Evolutionary conservation across 2,797 vertebrate species (phyloP).

Genomic region (Myripristis jacobus): DNA sequence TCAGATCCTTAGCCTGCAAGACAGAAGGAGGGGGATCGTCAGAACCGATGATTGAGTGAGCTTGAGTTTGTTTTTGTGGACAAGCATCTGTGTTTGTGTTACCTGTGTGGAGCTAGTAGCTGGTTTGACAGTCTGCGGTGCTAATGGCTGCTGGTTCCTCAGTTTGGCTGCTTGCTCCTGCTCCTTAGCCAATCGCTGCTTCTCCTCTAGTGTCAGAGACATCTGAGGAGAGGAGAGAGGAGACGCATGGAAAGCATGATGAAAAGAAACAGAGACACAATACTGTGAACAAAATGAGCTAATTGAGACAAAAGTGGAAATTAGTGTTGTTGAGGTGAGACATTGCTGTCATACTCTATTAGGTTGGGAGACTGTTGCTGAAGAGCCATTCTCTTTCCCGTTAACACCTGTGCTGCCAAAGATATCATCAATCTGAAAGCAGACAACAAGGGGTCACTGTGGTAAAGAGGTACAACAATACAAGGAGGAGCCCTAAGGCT

Average conservation of each 20-base stretch:
- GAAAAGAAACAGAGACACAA: neutral
- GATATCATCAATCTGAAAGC: constrained; percentile 89
- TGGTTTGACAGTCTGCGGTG: constrained; percentile 86
- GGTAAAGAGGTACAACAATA: neutral
- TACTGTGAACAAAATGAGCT: constrained; percentile 13
- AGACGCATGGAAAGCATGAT: neutral
- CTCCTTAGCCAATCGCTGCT: constrained; percentile 96
- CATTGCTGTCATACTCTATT: constrained; percentile 84
- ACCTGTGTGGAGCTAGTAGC: constrained; percentile 87
- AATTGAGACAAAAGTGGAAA: neutral
- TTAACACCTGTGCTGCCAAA: constrained; percentile 87
- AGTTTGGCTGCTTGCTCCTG: constrained; percentile 97
- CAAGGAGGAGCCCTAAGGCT: too few species aligned
- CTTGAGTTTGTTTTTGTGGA: neutral
- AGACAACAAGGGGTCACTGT: neutral
- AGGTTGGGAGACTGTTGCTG: constrained; percentile 79
- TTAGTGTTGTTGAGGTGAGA: constrained; percentile 1
- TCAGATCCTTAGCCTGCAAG: constrained; percentile 93
- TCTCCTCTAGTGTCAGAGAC: constrained; percentile 96
- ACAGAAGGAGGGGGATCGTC: neutral
- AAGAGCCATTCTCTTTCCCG: constrained; percentile 88
- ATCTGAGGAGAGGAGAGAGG: constrained; percentile 77
- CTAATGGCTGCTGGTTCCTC: constrained; percentile 93
- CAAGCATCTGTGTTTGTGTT: neutral
- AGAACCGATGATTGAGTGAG: neutral